A percentile compares a stretch with the other conserved stretches of the same genome.
phyloP scores from a whole-genome alignment of 92 coral and sea anemone genomes.

The Virgularia gustaviana region DNA sequence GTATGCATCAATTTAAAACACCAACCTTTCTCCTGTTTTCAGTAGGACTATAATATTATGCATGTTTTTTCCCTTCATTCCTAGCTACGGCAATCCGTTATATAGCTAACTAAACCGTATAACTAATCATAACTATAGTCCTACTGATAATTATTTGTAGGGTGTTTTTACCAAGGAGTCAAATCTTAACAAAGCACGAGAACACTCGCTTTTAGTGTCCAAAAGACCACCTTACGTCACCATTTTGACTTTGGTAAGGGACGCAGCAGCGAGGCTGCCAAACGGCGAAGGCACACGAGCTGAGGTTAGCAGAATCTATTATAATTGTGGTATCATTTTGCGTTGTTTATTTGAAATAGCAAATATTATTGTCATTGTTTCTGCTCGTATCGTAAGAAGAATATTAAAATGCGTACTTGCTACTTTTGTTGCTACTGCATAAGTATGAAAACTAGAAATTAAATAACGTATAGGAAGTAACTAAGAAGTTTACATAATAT shows the following conservation, averaged over 20 bases:
- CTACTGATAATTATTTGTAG: constrained; percentile 24
- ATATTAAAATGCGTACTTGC: too few relatives aligned
- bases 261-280: constrained; percentile 96
- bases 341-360: not conserved
- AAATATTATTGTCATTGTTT: too few relatives aligned
- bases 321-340: not conserved
- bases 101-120: too few relatives aligned
- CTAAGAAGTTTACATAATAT: too few relatives aligned
- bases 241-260: constrained; percentile 89
- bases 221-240: constrained; percentile 98
- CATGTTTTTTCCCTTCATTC: not conserved
- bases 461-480: too few relatives aligned
- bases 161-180: constrained; percentile 97
- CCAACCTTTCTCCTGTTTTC: too few relatives aligned
- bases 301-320: constrained; percentile 59
- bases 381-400: too few relatives aligned
- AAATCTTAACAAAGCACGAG: constrained; percentile 92
- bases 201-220: constrained; percentile 85
- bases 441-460: too few relatives aligned
- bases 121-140: not conserved
- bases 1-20: too few relatives aligned
- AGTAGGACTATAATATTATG: not conserved
- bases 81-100: not conserved
- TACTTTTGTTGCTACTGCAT: too few relatives aligned
- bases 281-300: constrained; percentile 99